phyloP scores from a whole-genome alignment of 2,113 vertebrate species.

The Eulacestoma nigropectus region DNA sequence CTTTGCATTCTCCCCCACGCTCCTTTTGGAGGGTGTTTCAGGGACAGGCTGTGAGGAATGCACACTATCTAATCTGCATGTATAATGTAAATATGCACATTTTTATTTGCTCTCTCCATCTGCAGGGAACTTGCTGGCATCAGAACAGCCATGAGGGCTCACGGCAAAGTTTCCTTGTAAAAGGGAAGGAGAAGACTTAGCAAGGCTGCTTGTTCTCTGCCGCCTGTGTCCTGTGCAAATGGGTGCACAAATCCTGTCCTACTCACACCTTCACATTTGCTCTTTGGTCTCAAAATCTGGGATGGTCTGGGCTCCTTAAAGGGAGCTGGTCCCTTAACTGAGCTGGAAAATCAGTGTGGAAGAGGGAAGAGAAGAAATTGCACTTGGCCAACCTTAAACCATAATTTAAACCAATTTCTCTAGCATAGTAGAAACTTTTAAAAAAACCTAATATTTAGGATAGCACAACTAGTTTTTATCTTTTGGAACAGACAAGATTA shows the following conservation, averaged over 20 bases:
- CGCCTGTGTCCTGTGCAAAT: neutral
- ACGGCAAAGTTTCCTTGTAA: neutral
- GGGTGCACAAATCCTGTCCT: neutral
- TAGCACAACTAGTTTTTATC: neutral
- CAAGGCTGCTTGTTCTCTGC: neutral
- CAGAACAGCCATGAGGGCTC: slow-evolving; percentile 39
- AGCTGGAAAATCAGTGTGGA: neutral
- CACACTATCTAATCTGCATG: slow-evolving; percentile 69
- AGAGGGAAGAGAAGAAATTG: neutral
- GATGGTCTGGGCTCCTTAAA: neutral
- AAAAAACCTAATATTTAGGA: neutral
- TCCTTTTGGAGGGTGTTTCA: slow-evolving; percentile 65
- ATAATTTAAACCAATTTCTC: neutral
- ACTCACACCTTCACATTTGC: neutral
- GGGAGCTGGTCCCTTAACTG: neutral
- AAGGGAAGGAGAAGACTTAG: neutral
- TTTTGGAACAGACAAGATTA: neutral
- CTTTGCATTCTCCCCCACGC: slow-evolving; percentile 54
- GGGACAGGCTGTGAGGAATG: slow-evolving; percentile 63
- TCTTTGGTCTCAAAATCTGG: neutral
- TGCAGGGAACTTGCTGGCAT: slow-evolving; percentile 61
- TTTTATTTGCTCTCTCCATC: slow-evolving; percentile 57
- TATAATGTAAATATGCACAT: slow-evolving; percentile 57
- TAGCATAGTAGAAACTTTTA: neutral
- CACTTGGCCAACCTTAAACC: neutral